These are phyloP conservation scores for Pocillopora grandis DNA, from an alignment of 92 coral and sea anemone species.

Conservation along the genomic window DNA sequence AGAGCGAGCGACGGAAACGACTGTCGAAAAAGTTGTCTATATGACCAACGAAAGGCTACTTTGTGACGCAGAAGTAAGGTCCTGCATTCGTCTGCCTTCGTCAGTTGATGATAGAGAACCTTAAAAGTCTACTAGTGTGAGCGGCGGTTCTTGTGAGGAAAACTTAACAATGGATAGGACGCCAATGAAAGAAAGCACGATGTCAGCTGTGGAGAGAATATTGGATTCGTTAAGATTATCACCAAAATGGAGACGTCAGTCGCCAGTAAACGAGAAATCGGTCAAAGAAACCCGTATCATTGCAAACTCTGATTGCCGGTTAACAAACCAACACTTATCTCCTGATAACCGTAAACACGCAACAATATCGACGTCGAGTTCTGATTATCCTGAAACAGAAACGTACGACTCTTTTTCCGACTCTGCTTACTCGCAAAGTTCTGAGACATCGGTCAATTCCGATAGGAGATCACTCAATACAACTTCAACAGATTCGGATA, in stretches of 20 bases:
- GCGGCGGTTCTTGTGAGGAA: background rate
- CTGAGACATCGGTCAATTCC: conserved; percentile 58
- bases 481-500: conserved; percentile 77
- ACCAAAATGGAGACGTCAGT: conserved; percentile 1
- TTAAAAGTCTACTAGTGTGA: background rate
- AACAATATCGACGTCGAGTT: conserved; percentile 34
- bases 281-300: background rate
- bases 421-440: conserved; percentile 69
- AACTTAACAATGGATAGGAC: background rate
- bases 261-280: conserved; percentile 4
- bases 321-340: conserved; percentile 38
- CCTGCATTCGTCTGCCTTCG: background rate
- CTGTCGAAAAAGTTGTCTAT: background rate
- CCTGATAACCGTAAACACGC: conserved; percentile 35
- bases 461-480: conserved; percentile 68
- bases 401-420: conserved; percentile 68
- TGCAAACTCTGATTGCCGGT: conserved; percentile 17
- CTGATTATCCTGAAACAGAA: conserved; percentile 30
- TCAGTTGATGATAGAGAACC: background rate
- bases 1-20: background rate
- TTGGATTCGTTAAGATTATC: conserved; percentile 33
- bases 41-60: conserved; percentile 32
- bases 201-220: conserved; percentile 19
- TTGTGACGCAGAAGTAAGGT: background rate
- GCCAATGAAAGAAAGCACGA: conserved; percentile 14